Evolutionary conservation across 1,140 invertebrate species (phyloP), one percentile per base, ranked within the genome.

Genomic region (Leptinotarsa lineolata): DNA sequence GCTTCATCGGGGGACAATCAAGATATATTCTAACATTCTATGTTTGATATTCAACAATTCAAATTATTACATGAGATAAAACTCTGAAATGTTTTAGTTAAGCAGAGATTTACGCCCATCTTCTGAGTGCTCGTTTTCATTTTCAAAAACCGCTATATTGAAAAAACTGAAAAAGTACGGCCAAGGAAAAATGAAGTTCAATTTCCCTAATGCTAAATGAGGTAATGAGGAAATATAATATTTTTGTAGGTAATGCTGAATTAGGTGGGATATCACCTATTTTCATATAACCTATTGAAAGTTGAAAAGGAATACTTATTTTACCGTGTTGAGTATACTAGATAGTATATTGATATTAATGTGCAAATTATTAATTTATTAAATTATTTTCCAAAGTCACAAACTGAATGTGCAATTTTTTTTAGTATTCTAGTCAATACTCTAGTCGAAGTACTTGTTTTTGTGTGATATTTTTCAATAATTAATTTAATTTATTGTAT

Each of bases 401-500:
- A n/a, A 67, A 24, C 30, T 24, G 20, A 67, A 22, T 67, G 21
- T 67, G 65, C 39, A 67, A 67, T 67, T 67, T 67, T 39, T 13
- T 18, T 67, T 44, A 8, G 8, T 48, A 63, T 21, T 63, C 20
- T 48, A 22, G 11, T 39, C 30, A 45, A 45, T 67, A 67, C 16
- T 67, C 65, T 67, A 67, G 65, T 67, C 39, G 16, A 22, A 67
- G 15, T 67, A 39, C 39, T 67, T 67, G 13, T 67, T 22, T 20
- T 16, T 67, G 21, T 67, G 65, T 67, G 30, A 39, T 24, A 67
- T 67, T 39, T 67, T 67, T 67, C 20, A 16, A 13, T 21, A 13
- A n/a, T 67, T 67, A 16, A n/a, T 67, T 45, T 67, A 67, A 39
- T 21, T 67, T 22, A 63, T 54, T 54, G 48, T 54, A 54, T 16